Percentiles rank a stretch among this genome's conserved stretches.
phyloP scores from a whole-genome alignment of 2,888 invertebrate genomes.

The Aspidiotus destructor region DNA sequence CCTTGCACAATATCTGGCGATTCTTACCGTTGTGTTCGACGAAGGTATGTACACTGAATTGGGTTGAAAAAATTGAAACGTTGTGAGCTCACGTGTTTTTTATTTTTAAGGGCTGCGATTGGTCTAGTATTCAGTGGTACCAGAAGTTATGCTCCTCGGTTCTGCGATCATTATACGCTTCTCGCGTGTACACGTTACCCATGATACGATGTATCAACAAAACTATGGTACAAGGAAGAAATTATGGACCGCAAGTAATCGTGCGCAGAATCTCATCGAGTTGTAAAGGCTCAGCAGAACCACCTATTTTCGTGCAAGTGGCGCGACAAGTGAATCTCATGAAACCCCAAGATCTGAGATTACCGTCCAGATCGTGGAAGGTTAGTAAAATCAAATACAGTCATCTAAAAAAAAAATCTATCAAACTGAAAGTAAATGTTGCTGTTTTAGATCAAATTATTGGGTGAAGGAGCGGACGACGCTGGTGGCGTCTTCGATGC shows the following conservation, averaged over 20 bases:
- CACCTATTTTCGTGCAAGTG: constrained; percentile 54
- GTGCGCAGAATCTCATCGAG: constrained; percentile 48
- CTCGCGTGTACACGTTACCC: constrained; percentile 53
- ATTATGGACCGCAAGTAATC: constrained; percentile 56
- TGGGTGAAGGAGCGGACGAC: constrained; percentile 59
- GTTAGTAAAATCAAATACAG: constrained; percentile 38
- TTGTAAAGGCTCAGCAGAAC: constrained; percentile 45
- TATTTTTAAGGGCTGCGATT: constrained; percentile 36
- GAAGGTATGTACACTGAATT: constrained; percentile 37
- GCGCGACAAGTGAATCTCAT: constrained; percentile 54
- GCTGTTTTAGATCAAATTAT: constrained; percentile 46
- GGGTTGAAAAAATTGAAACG: neutral
- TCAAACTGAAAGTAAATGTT: neutral
- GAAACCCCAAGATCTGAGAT: constrained; percentile 48
- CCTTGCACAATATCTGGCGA: constrained; percentile 52
- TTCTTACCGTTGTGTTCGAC: constrained; percentile 46
- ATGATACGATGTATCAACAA: constrained; percentile 54
- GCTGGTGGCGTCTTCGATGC: constrained; percentile 61
- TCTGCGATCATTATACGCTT: constrained; percentile 49
- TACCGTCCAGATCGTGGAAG: constrained; percentile 58
- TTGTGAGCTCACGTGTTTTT: neutral
- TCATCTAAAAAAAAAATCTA: too few relatives aligned
- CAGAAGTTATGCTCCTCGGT: constrained; percentile 44
- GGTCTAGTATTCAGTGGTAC: constrained; percentile 42
- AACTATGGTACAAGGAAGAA: constrained; percentile 57